phyloP scores from a whole-genome alignment of 2,888 invertebrate species.

The Cantharis lateralis region DNA sequence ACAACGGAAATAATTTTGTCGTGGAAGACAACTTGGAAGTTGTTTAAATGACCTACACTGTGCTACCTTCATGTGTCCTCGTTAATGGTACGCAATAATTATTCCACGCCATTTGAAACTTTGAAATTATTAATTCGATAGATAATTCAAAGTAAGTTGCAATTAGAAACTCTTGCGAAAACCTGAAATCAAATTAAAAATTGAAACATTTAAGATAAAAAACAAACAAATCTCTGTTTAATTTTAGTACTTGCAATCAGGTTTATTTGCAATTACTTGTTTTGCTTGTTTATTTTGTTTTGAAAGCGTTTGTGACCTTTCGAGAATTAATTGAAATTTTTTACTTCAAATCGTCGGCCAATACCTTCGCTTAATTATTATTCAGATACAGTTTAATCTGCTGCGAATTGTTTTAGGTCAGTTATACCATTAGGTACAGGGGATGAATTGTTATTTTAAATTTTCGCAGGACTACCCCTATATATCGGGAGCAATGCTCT shows the following conservation, averaged over 20 bases:
- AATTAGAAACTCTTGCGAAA: not conserved
- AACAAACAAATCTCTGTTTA: not conserved
- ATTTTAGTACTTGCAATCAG: not conserved
- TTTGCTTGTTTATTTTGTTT: not conserved
- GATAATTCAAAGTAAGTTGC: too few species aligned
- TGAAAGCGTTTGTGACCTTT: not conserved
- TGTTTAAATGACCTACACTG: not conserved
- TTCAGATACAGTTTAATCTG: not conserved
- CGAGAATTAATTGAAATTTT: not conserved
- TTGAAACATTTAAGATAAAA: not conserved
- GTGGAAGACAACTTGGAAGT: slow-evolving; percentile 5
- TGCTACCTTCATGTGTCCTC: not conserved
- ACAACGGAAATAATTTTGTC: slow-evolving; percentile 20
- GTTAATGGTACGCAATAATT: not conserved
- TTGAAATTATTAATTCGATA: not conserved
- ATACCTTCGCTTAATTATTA: not conserved
- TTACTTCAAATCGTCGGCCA: not conserved
- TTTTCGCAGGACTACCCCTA: not conserved
- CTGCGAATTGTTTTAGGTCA: not conserved
- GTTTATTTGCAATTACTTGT: not conserved
- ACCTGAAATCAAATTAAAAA: not conserved
- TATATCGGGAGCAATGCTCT: not conserved
- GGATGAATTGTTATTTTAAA: not conserved
- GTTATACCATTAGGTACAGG: not conserved
- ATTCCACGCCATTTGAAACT: not conserved